Base-by-base conservation (phyloP, 1,140 invertebrate species). In the Harpegnathos saltator region DNA sequence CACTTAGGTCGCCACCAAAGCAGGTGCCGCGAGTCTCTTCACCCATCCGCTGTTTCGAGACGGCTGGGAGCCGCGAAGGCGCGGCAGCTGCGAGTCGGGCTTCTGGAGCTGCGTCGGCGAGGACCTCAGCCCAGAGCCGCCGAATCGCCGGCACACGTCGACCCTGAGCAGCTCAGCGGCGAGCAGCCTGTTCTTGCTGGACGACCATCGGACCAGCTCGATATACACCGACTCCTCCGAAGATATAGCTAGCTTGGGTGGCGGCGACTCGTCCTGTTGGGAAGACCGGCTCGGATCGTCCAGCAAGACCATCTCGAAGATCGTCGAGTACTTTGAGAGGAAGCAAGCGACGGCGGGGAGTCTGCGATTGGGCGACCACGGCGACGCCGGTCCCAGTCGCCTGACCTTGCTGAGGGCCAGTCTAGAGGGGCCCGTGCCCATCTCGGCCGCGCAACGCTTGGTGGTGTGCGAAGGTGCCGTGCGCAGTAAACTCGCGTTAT, bases 11-110 rank as follows among this genome's bases (percentile, higher is more conserved):
- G 91, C 93, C 24, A 93, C 93, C 4, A 94, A 94, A 56, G 92
- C 93, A 7, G 93, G 93, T 0, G 94, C 92, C 12, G 92, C 94
- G 48, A 94, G 94, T 29, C 75, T 95, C 3, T 95, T 94, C 83
- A 91, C 93, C 0, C 95, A 95, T 89, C 95, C 95, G 1, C 88
- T 95, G 9, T 95, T 95, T 84, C 90, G 94, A 0, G 93, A 93
- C 48, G 93, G 92, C 15, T 93, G 95, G 92, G 93, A 94, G 71
- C 91, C 96, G 1, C 94, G 95, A 61, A 94, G 97, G 14, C 95
- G 97, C 50, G 97, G 97, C n/a, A 98, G 97, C 11, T 98, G 97
- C 89, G 98, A 98, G 92, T 97, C 97, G 44, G 98, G 98, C 1
- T 98, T 98, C 89, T 98, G 97, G 94, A 98, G 97, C 33, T 97